A percentile compares a stretch with the other conserved stretches of the same genome.
Conservation (phyloP, 2,888 invertebrate species). For the Erebia aethiops region DNA sequence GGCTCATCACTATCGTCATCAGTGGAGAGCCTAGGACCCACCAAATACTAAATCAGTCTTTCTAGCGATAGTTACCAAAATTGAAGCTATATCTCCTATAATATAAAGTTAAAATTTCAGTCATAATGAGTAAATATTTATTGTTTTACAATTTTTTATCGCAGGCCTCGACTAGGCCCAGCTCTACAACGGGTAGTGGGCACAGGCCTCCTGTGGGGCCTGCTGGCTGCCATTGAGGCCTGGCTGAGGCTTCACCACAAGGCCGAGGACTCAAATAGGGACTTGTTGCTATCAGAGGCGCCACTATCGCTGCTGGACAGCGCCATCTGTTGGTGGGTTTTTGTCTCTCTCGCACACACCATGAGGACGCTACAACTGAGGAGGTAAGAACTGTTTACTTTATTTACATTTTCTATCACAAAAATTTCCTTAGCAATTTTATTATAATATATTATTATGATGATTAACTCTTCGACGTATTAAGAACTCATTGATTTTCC, state of each 20-base stretch:
- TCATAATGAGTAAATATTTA: background rate
- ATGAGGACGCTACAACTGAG: conserved; percentile 93
- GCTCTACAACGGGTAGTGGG: conserved; percentile 94
- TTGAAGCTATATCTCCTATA: too few relatives aligned
- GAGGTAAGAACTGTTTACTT: conserved; percentile 68
- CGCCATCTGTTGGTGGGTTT: conserved; percentile 97
- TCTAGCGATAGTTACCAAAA: too few relatives aligned
- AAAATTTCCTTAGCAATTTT: too few relatives aligned
- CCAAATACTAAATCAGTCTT: too few relatives aligned
- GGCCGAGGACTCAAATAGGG: conserved; percentile 62
- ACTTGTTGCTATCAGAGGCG: conserved; percentile 88
- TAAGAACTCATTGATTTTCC: too few relatives aligned
- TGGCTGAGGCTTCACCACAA: conserved; percentile 87
- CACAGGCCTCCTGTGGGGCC: conserved; percentile 91
- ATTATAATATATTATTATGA: too few relatives aligned
- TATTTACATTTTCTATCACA: too few relatives aligned
- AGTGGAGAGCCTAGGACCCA: too few relatives aligned
- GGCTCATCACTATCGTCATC: too few relatives aligned
- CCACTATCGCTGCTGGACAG: conserved; percentile 93
- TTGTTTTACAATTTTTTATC: conserved; percentile 48
- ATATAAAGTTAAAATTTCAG: too few relatives aligned
- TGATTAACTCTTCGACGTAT: too few relatives aligned
- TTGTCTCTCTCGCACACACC: conserved; percentile 93
- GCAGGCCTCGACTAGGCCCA: conserved; percentile 91
- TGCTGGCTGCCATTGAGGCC: conserved; percentile 93